Evolutionary conservation across 2,113 vertebrate species (phyloP), one percentile per base, ranked within the genome.

Genomic region (Isichthys henryi): DNA sequence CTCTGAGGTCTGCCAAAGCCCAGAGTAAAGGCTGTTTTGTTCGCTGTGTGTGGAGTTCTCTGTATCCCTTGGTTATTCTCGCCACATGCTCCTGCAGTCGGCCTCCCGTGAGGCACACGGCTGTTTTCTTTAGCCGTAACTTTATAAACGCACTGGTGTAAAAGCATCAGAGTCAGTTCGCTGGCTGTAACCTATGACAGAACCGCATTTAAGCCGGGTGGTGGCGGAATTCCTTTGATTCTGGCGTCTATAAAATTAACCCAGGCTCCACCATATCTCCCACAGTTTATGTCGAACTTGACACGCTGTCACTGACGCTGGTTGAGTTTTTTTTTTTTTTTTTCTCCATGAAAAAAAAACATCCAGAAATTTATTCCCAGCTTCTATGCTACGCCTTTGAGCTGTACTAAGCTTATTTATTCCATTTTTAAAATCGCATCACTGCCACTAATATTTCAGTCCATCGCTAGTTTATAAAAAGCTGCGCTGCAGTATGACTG

Each of bases 1-100:
- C 91, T 93, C 91, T 90, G 92, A 92, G 90, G 93, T 94, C 90
- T 90, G 91, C 91, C 92, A 90, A 92, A 93, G 94, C 93, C 92
- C 87, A 5, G 49, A 49, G 35, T 52, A 89, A 74, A 74, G 85
- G 87, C 90, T 92, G 90, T 94, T 95, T 93, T 94, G 92, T 91
- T 52, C 43, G 15, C 53, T 35, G 13, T 45, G 13, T 45, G 15
- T 46, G 27, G 35, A 86, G 80, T 27, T 92, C 89, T 49, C 91
- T 89, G 90, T 80, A 80, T 6, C 15, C 74, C 35, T 90, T 88
- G 31, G 91, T 90, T 92, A 90, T 85, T 89, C 88, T 91, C 52
- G 92, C 92, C 92, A 2, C 21, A 23, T 17, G 15, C 58, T 86
- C 93, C 92, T 52, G 90, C 89, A 91, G 94, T 91, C 92, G 92